Base-by-base conservation (phyloP, 2,888 invertebrate species). In the Apamea monoglypha region DNA sequence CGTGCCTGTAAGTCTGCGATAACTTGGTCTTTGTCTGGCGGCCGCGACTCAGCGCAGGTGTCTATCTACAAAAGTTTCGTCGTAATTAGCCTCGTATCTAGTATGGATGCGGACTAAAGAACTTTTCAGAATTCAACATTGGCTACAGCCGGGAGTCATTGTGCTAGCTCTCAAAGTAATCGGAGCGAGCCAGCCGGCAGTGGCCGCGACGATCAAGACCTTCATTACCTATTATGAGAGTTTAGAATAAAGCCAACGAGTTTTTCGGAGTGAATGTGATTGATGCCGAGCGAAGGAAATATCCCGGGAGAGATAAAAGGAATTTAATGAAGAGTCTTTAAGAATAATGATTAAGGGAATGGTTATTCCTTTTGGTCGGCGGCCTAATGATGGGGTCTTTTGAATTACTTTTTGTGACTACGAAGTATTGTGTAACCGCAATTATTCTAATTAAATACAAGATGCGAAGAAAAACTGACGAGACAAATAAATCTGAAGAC, bases 221-320 rank as follows among this genome's bases (percentile, higher is more conserved):
- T 96, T 96, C 96, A 97, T 96, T 96, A 96, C 96, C 96, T 96
- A 96, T 96, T 97, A 97, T 96, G 96, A 96, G 96, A 96, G 96
- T 97, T 97, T 96, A 96, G 96, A 96, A 96, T 96, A 96, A 96
- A 96, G 96, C 96, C 96, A 96, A 96, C 95, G 96, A 96, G 96
- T 96, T 96, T 96, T 96, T 96, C 95, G 94, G 92, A 96, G 95
- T 96, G 96, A 96, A 96, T 96, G 96, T 97, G 97, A 97, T 97
- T 97, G 97, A 97, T 97, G 96, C 96, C 94, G 92, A 95, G 92
- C 94, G 93, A 94, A 96, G 95, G 95, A 96, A 96, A 96, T 96
- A 96, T 96, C 96, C 95, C 94, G 94, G 93, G 95, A 96, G 95
- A 97, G 96, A 96, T 96, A 96, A 96, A 96, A 96, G 96, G 96